Evolutionary conservation across 1,140 invertebrate genomes (phyloP), one percentile per base, ranked within the genome.

Genomic region (Neoseiulus cucumeris): DNA sequence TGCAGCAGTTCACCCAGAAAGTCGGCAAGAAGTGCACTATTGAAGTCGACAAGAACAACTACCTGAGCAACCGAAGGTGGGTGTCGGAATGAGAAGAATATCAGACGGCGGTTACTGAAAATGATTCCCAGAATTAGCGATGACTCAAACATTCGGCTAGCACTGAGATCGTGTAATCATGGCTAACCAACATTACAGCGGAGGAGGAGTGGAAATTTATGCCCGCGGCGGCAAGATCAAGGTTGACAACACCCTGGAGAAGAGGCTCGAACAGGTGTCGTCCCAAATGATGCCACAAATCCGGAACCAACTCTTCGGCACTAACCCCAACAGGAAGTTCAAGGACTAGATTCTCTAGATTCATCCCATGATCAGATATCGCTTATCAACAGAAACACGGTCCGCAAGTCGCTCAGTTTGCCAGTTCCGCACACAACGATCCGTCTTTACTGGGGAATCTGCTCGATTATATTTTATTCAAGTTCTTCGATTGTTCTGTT

Each of bases 281-380:
- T 70, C 72, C 9, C 71, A 81, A 78, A 82, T 96, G 76, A 77
- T 96, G 72, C 93, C 95, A 7, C 85, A 95, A 75, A 86, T 98
- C 68, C 87, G 93, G 79, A 86, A 83, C 64, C 87, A 89, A 30
- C 79, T 98, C 64, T 98, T 97, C 78, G 93, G 94, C 30, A 81
- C 82, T 69, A 98, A 98, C 78, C 83, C 85, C 42, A 97, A 96
- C 81, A 85, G 94, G 73, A 92, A 90, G 82, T 98, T 98, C 81
- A 33, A 59, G 12, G 65, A 67, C 47, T 67, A 9, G 22, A 25
- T 39, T n/a, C n/a, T n/a, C n/a, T n/a, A n/a, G n/a, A n/a, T n/a
- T n/a, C n/a, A n/a, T n/a, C n/a, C n/a, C n/a, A n/a, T n/a, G n/a
- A n/a, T n/a, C n/a, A n/a, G n/a, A n/a, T n/a, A n/a, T n/a, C n/a